A percentile compares a stretch with the other conserved stretches of the same genome.
These are phyloP conservation scores for Chrysemys picta DNA, from an alignment of 2,113 vertebrate species.

Conservation along the genomic window DNA sequence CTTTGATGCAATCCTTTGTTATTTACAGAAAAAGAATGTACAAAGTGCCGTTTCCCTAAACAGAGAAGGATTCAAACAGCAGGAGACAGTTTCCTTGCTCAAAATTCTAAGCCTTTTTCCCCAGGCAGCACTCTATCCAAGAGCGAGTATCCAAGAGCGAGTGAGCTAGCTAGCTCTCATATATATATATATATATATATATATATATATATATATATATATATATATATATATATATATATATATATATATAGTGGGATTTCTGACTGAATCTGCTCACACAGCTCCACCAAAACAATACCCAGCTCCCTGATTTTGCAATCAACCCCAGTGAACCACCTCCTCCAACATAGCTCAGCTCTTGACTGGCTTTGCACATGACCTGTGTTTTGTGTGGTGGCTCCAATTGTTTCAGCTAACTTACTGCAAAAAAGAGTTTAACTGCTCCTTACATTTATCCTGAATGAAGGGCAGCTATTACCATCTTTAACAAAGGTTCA, in stretches of 20 bases:
- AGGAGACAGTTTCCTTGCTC: not conserved
- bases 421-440: not conserved
- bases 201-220: no score
- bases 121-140: not conserved
- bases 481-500: not conserved
- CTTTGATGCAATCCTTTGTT: not conserved
- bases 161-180: not conserved
- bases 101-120: not conserved
- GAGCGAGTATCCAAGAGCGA: not conserved
- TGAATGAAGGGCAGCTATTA: not conserved
- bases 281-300: not conserved
- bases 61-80: not conserved
- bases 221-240: no score
- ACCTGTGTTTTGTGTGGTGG: not conserved
- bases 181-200: no score
- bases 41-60: not conserved
- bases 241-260: no score
- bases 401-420: not conserved
- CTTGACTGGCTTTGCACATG: not conserved
- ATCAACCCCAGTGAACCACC: not conserved
- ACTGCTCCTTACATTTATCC: not conserved
- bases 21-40: not conserved
- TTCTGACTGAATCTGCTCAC: rapidly evolving
- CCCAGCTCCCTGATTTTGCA: rapidly evolving
- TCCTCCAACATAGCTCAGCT: not conserved